These are phyloP conservation scores for Mactromeris polynyma DNA, from an alignment of 2,888 invertebrate species.

Conservation along the genomic window DNA sequence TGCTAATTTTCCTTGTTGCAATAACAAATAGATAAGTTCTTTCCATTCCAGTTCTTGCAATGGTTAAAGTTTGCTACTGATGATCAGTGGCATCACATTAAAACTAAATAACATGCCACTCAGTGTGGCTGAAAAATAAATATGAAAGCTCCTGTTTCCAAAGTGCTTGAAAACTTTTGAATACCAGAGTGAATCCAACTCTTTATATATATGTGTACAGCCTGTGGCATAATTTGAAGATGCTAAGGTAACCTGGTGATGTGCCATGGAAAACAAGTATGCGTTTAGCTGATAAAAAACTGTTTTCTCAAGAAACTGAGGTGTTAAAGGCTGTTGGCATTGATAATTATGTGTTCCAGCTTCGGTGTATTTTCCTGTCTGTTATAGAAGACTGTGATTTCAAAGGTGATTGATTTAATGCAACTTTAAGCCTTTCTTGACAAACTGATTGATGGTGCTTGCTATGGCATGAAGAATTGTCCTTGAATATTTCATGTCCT, in stretches of 20 bases:
- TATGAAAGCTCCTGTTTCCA: too few relatives aligned
- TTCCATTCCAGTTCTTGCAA: too few relatives aligned
- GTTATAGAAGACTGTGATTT: neutral
- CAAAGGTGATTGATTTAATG: neutral
- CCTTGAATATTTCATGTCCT: neutral
- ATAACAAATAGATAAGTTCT: too few relatives aligned
- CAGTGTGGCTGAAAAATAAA: too few relatives aligned
- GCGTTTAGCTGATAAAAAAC: neutral
- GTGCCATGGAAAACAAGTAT: constrained; percentile 13
- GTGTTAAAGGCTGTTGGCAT: constrained; percentile 8
- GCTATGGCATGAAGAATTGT: neutral
- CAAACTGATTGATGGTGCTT: neutral
- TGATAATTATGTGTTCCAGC: neutral
- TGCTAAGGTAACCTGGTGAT: neutral
- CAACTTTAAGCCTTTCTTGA: neutral
- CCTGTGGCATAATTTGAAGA: neutral
- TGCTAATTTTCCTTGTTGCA: too few relatives aligned
- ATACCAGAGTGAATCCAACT: neutral
- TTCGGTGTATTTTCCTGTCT: neutral
- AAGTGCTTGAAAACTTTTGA: neutral
- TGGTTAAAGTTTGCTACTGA: too few relatives aligned
- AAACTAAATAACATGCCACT: too few relatives aligned
- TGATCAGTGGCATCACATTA: too few relatives aligned
- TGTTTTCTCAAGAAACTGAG: constrained; percentile 14
- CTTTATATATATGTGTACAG: neutral